Evolutionary conservation across 2,888 invertebrate species (phyloP), one percentile per base, ranked within the genome.

Genomic region (Drosophila engyochracea): DNA sequence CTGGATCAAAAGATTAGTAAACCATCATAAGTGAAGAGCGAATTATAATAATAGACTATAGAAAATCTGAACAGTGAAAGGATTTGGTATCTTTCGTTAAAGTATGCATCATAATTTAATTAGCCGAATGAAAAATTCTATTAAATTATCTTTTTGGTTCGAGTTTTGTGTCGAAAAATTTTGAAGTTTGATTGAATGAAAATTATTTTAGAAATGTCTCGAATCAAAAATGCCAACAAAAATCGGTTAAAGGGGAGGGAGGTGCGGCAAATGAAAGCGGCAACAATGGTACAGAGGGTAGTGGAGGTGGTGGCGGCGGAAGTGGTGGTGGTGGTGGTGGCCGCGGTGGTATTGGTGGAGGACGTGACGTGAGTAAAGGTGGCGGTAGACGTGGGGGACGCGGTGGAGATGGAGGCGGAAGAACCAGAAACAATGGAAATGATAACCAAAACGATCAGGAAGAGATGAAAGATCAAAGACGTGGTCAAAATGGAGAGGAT

Each of bases 1-100:
- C 70, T 61, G 67, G 39, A 69, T 62, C 25, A 71, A 79, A 47
- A 70, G 69, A 73, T 70, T 69, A 58, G 28, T 49, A 57, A 58
- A 44, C 57, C 58, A 39, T 12, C 59, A 49, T 53, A 52, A 62
- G 33, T 63, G 47, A 47, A 79, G 61, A 22, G 35, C 10, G 7
- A 14, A 47, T 9, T 14, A 54, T 30, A 28, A 31, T 3, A 66
- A 54, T 33, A 19, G 39, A 57, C 57, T 25, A 10, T 2, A 69
- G 41, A 47, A 47, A 16, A 4, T 47, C 4, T 22, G 2, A 47
- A 47, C 22, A 7, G 1, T 47, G 14, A 47, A 14, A 14, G 4
- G 2, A 22, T 3, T 47, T 22, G 7, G 2, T 7, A 16, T 16
- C 22, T 4, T 16, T 4, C 22, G 7, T 16, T 4, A 7, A 2